These are phyloP conservation scores for Allacma fusca DNA, from an alignment of 2,888 invertebrate species.

Conservation along the genomic window DNA sequence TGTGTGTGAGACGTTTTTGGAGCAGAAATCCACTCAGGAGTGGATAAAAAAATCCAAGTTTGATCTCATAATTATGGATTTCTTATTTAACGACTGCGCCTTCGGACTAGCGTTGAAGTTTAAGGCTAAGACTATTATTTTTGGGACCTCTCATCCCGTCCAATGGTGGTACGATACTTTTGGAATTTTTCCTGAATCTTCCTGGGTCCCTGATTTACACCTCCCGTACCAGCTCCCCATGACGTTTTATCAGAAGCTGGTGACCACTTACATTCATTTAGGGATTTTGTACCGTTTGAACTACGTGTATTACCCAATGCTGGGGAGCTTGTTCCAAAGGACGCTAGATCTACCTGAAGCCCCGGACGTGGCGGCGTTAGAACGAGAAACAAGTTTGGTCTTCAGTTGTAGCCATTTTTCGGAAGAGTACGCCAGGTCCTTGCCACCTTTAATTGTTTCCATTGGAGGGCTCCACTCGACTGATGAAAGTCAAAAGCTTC, in stretches of 20 bases:
- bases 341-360: conserved; percentile 44
- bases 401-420: conserved; percentile 53
- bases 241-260: conserved; percentile 47
- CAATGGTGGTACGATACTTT: conserved; percentile 46
- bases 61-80: conserved; percentile 54
- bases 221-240: conserved; percentile 36
- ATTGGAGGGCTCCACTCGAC: conserved; percentile 37
- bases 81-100: conserved; percentile 54
- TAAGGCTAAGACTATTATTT: conserved; percentile 49
- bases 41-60: conserved; percentile 49
- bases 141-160: conserved; percentile 46
- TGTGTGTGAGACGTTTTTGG: conserved; percentile 46
- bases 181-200: conserved; percentile 44
- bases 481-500: conserved; percentile 18
- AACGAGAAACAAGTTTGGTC: conserved; percentile 50
- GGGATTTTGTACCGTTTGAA: no score
- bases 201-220: conserved; percentile 43
- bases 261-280: conserved; percentile 38
- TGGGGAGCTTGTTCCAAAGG: conserved; percentile 45
- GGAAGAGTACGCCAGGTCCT: conserved; percentile 48
- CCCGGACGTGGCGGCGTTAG: conserved; percentile 49
- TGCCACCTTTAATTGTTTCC: conserved; percentile 35
- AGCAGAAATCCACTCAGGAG: conserved; percentile 37
- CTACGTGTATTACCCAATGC: conserved; percentile 29
- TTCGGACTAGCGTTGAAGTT: conserved; percentile 50